Conservation (phyloP, 2,113 vertebrate genomes). For the Micronycteris hirsuta region DNA sequence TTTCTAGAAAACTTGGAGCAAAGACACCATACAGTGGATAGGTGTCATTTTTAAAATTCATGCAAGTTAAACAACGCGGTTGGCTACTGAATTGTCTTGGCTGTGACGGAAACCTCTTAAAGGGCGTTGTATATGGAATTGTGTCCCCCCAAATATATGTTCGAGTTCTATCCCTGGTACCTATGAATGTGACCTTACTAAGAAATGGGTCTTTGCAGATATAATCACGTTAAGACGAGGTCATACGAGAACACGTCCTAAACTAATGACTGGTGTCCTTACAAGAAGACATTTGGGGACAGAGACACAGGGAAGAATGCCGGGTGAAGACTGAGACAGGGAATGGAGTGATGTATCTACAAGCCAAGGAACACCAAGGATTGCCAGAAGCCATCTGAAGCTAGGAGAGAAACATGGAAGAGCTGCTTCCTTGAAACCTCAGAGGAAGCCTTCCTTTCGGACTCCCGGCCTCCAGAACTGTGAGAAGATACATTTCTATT, state of each 20-base stretch:
- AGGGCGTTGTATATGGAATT: neutral
- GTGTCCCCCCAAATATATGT: neutral
- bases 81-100: neutral
- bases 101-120: neutral
- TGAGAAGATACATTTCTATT: neutral
- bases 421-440: neutral
- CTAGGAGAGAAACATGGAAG: neutral
- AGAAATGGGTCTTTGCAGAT: neutral
- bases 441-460: neutral
- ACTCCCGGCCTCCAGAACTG: neutral
- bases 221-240: neutral
- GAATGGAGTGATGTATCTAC: neutral
- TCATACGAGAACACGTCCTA: neutral
- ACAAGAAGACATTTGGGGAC: neutral
- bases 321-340: neutral
- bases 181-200: neutral
- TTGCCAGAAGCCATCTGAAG: neutral
- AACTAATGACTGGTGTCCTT: neutral
- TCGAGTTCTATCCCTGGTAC: neutral
- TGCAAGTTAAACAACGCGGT: neutral
- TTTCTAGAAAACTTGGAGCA: neutral
- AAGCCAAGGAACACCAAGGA: neutral
- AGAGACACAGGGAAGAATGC: neutral
- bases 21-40: neutral
- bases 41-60: neutral